Evolutionary conservation across 2,797 vertebrate species (phyloP).

Genomic region (Oceanodroma leucorhoa): DNA sequence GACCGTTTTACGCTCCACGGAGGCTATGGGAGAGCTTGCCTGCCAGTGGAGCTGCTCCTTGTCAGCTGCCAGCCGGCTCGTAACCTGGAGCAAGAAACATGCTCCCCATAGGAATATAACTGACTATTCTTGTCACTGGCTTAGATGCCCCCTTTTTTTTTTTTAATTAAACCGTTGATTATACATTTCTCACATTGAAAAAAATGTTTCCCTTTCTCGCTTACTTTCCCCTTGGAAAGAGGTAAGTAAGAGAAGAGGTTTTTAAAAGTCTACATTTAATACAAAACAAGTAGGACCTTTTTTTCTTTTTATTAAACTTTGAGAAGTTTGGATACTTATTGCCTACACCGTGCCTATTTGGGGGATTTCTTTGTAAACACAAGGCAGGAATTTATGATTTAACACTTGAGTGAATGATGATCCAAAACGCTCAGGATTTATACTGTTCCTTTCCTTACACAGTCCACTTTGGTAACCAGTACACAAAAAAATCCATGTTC

Average conservation of each 20-base stretch:
- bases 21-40: not conserved
- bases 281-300: not conserved
- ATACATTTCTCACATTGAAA: not conserved
- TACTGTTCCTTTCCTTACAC: not conserved
- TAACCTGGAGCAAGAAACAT: not conserved
- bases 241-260: not conserved
- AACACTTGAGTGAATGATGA: not conserved
- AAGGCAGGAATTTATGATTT: not conserved
- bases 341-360: not conserved
- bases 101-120: rapidly evolving
- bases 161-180: not conserved
- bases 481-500: not conserved
- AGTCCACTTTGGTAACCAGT: not conserved
- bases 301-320: not conserved
- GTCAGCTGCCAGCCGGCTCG: not conserved
- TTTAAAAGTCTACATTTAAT: not conserved
- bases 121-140: not conserved
- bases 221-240: not conserved
- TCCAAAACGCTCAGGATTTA: not conserved
- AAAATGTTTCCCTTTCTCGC: not conserved
- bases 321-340: not conserved
- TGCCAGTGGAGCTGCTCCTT: not conserved
- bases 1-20: not conserved
- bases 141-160: no score
- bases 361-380: not conserved